Evolutionary conservation across 2,113 vertebrate genomes (phyloP).

Genomic region (Cryptotis parvus): DNA sequence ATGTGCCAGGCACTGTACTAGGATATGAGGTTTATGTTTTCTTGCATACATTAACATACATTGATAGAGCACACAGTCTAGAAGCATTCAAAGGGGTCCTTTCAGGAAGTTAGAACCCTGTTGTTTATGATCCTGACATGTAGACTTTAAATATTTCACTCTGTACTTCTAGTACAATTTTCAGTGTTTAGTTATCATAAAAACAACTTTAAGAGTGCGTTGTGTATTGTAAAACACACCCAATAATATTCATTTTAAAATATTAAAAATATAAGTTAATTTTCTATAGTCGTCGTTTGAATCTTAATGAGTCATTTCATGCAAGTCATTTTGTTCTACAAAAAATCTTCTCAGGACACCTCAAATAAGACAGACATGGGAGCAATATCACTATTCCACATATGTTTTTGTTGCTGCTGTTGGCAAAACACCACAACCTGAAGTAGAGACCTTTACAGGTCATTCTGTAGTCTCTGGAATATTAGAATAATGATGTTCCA

Average conservation of each 20-base stretch:
- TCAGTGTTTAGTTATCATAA: not conserved
- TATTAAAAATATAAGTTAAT: not conserved
- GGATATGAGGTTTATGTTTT: not conserved
- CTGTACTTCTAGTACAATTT: not conserved
- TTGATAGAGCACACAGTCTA: not conserved
- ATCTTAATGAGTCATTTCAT: not conserved
- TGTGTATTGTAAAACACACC: not conserved
- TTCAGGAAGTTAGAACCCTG: not conserved
- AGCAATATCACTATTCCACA: not conserved
- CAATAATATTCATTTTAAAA: not conserved
- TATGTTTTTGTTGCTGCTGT: not conserved
- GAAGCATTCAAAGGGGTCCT: not conserved
- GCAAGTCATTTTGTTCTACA: not conserved
- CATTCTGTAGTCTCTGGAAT: not conserved
- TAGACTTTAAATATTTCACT: not conserved
- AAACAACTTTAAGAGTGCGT: not conserved
- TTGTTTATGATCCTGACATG: not conserved
- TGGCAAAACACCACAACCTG: not conserved
- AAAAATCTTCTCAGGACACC: not conserved
- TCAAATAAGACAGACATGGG: not conserved
- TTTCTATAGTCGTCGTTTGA: not conserved
- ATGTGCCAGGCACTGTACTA: not conserved
- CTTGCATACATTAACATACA: not conserved
- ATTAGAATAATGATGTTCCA: not conserved
- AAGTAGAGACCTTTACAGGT: not conserved